These are phyloP conservation scores for Hycleus phaleratus DNA, from an alignment of 1,140 invertebrate genomes.

Conservation along the genomic window DNA sequence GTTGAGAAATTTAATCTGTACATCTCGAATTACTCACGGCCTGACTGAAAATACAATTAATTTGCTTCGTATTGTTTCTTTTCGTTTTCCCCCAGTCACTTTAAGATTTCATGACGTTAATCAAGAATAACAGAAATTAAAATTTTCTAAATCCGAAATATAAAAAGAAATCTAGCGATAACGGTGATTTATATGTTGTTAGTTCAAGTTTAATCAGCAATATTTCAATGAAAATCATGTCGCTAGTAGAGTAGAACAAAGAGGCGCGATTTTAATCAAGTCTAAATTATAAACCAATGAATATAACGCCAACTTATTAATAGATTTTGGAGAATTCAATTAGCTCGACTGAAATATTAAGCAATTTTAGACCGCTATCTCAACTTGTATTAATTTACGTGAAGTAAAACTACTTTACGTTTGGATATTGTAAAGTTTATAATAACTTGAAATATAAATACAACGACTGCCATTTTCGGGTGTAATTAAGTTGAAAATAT, in stretches of 20 bases:
- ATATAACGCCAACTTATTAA: conserved; percentile 23
- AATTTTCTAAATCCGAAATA: not conserved
- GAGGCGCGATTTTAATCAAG: conserved; percentile 20
- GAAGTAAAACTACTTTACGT: conserved; percentile 11
- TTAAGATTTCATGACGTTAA: too few relatives aligned
- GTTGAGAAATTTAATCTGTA: too few relatives aligned
- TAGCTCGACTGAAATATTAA: conserved; percentile 22
- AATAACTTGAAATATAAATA: not conserved
- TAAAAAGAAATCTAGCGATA: conserved; percentile 11
- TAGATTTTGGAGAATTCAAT: conserved; percentile 26
- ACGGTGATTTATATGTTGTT: conserved; percentile 16
- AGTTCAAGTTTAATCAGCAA: conserved; percentile 6
- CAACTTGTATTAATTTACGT: conserved; percentile 19
- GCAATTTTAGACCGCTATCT: conserved; percentile 21
- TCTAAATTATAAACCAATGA: conserved; percentile 18
- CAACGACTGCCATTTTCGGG: too few relatives aligned
- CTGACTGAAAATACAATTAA: too few relatives aligned
- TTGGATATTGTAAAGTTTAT: not conserved
- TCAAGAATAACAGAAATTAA: not conserved
- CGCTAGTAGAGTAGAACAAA: conserved; percentile 1
- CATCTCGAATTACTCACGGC: too few relatives aligned
- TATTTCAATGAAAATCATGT: conserved; percentile 1
- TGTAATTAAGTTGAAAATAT: too few relatives aligned
- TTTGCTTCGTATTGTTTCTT: too few relatives aligned
- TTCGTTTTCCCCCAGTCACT: too few relatives aligned